Percentiles rank a stretch among this genome's conserved stretches.
Conservation (phyloP, 2,797 vertebrate genomes). For the Hirundo rustica region DNA sequence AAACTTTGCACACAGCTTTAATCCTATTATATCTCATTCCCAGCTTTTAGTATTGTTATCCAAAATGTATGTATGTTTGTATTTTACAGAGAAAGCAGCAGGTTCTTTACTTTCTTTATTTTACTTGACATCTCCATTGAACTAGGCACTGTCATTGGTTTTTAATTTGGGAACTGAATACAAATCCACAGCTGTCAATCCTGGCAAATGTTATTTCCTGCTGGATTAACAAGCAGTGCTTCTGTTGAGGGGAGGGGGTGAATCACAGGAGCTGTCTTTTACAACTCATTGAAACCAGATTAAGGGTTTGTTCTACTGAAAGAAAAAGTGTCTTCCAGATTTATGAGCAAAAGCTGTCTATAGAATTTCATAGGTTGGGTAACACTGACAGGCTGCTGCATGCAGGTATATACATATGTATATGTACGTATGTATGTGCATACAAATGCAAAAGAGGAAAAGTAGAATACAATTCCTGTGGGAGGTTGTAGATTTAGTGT, state of each 20-base stretch:
- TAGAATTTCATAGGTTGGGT: constrained; percentile 1
- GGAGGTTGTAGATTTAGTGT: neutral
- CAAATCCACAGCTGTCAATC: constrained; percentile 79
- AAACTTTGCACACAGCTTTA: constrained; percentile 32
- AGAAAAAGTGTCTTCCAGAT: constrained; percentile 45
- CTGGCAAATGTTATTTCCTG: constrained; percentile 80
- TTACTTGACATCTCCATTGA: constrained; percentile 57
- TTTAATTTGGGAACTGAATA: constrained; percentile 64
- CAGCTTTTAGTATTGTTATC: constrained; percentile 35
- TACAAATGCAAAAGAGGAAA: neutral
- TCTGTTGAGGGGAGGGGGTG: constrained; percentile 60
- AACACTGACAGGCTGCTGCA: neutral
- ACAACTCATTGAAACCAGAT: constrained; percentile 54
- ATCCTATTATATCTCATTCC: constrained; percentile 18
- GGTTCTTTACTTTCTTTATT: constrained; percentile 32
- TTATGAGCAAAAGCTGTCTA: constrained; percentile 36
- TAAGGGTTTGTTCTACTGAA: constrained; percentile 37
- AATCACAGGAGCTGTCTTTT: constrained; percentile 60
- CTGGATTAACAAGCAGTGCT: constrained; percentile 73
- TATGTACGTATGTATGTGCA: rapidly evolving
- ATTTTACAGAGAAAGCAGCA: constrained; percentile 31
- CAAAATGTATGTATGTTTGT: constrained; percentile 37
- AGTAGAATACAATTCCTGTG: neutral
- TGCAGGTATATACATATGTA: neutral
- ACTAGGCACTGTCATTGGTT: constrained; percentile 56